phyloP scores from a whole-genome alignment of 2,113 vertebrate species.

The Sciurus niger region DNA sequence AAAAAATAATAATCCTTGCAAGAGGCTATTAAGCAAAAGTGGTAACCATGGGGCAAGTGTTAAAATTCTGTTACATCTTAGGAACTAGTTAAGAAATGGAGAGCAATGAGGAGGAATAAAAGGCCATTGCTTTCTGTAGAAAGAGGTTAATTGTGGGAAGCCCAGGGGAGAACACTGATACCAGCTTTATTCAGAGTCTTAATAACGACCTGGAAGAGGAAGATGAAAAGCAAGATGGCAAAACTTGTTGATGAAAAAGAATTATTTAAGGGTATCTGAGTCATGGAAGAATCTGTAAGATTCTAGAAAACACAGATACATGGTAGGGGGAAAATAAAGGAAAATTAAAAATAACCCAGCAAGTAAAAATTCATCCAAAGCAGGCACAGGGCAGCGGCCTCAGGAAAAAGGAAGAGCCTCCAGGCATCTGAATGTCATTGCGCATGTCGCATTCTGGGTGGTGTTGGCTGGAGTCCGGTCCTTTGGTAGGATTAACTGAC shows the following conservation, averaged over 20 bases:
- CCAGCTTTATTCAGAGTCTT: slow-evolving; percentile 74
- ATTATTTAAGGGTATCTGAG: slow-evolving; percentile 82
- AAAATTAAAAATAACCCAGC: slow-evolving; percentile 54
- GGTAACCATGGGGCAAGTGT: slow-evolving; percentile 77
- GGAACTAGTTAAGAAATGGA: slow-evolving; percentile 76
- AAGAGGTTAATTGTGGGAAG: slow-evolving; percentile 80
- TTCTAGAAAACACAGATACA: slow-evolving; percentile 71
- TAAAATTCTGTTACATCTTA: slow-evolving; percentile 82
- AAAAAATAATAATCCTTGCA: slow-evolving; percentile 60
- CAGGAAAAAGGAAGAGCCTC: not conserved
- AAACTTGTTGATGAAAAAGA: slow-evolving; percentile 80
- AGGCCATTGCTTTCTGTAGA: slow-evolving; percentile 74
- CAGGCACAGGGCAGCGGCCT: not conserved
- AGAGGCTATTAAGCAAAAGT: slow-evolving; percentile 75
- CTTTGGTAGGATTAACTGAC: not conserved
- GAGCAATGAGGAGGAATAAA: slow-evolving; percentile 75
- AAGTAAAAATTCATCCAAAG: slow-evolving; percentile 34
- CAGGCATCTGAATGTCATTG: too few species aligned
- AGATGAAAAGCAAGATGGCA: slow-evolving; percentile 82
- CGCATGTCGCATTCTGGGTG: too few species aligned
- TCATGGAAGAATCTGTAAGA: slow-evolving; percentile 63
- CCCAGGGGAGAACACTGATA: slow-evolving; percentile 71
- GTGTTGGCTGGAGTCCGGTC: not conserved
- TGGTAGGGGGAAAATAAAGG: not conserved
- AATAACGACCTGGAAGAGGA: slow-evolving; percentile 78